These are phyloP conservation scores for Tetragonisca angustula DNA, from an alignment of 2,888 invertebrate species.

Conservation along the genomic window DNA sequence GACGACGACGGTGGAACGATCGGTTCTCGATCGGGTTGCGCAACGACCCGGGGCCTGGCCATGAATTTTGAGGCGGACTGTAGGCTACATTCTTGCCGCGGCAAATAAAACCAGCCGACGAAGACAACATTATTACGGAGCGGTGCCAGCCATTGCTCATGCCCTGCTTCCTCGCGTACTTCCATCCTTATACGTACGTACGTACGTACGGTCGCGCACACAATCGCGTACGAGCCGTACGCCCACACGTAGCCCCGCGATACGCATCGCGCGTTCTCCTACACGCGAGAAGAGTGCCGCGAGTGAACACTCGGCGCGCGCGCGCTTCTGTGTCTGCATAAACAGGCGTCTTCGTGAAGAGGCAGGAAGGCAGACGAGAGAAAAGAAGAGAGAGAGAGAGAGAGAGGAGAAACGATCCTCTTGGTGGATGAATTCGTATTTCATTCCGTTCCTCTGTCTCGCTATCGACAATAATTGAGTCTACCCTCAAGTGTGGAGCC, in stretches of 20 bases:
- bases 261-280: constrained; percentile 51
- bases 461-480: constrained; percentile 80
- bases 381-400: not conserved
- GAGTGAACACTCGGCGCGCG: constrained; percentile 8
- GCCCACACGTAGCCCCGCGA: constrained; percentile 56
- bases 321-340: constrained; percentile 50
- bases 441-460: constrained; percentile 63
- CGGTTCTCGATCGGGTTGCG: constrained; percentile 75
- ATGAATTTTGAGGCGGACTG: constrained; percentile 83
- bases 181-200: constrained; percentile 68
- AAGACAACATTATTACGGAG: constrained; percentile 84
- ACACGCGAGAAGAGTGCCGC: constrained; percentile 39
- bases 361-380: not conserved
- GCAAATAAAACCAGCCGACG: constrained; percentile 83
- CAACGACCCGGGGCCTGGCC: constrained; percentile 73
- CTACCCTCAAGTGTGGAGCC: constrained; percentile 70
- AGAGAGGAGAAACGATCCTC: not conserved
- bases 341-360: constrained; percentile 10
- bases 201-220: constrained; percentile 40
- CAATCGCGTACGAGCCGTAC: constrained; percentile 21
- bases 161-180: constrained; percentile 81
- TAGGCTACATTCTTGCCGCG: constrained; percentile 83
- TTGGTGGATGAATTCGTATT: constrained; percentile 65
- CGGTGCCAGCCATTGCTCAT: constrained; percentile 83
- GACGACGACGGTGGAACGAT: constrained; percentile 3